A percentile compares a stretch with the other conserved stretches of the same genome.
These are phyloP conservation scores for Callipepla squamata DNA, from an alignment of 2,113 vertebrate species.

Conservation along the genomic window DNA sequence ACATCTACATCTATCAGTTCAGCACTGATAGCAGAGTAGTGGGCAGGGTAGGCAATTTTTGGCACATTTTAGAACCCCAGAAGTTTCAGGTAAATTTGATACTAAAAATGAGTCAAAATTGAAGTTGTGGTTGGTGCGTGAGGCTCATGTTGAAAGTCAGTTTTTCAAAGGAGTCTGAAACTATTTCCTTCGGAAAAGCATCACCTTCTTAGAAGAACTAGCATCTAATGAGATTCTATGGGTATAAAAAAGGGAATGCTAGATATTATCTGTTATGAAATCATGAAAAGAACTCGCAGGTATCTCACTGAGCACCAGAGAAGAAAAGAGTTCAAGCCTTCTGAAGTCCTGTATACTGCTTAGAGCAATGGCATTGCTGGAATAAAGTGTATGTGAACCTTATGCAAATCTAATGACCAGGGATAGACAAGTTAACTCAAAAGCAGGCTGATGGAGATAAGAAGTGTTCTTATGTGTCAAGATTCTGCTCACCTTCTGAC, in stretches of 20 bases:
- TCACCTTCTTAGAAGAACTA: background rate
- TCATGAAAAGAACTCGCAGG: background rate
- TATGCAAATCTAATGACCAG: background rate
- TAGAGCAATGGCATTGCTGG: background rate
- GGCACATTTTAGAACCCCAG: background rate
- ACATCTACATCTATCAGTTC: background rate
- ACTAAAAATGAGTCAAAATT: background rate
- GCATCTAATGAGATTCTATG: background rate
- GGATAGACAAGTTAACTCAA: background rate
- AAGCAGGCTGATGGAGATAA: background rate
- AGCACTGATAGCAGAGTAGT: background rate
- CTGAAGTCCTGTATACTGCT: background rate
- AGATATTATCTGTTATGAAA: background rate
- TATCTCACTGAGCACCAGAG: background rate
- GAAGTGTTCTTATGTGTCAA: fast-evolving
- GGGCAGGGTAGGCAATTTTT: background rate
- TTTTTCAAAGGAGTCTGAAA: background rate
- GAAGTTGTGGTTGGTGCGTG: background rate
- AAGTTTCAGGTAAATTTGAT: background rate
- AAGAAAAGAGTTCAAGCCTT: background rate
- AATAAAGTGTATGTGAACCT: background rate
- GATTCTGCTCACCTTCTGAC: background rate
- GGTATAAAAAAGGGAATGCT: background rate
- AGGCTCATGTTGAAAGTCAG: background rate
- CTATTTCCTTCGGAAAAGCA: background rate